Evolutionary conservation across 2,797 vertebrate species (phyloP).

Genomic region (Enteromius radiatus): DNA sequence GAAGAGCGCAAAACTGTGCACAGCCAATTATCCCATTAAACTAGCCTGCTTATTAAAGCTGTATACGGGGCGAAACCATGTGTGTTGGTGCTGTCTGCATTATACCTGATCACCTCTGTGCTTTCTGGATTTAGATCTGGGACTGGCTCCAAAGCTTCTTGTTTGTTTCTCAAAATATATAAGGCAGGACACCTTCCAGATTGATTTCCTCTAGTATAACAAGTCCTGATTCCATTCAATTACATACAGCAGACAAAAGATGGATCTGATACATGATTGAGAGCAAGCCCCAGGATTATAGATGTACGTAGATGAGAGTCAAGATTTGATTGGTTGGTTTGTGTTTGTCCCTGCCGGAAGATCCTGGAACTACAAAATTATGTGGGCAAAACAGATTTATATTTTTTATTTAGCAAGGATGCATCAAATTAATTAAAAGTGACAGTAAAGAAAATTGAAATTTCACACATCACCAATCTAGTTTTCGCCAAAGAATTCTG

Average conservation of each 20-base stretch:
- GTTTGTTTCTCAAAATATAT: slow-evolving; percentile 3
- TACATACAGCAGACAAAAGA: slow-evolving; percentile 1
- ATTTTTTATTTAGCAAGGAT: not conserved
- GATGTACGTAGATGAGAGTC: not conserved
- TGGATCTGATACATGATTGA: not conserved
- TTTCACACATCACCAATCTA: not conserved
- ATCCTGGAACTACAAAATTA: not conserved
- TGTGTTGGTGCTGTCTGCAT: not conserved
- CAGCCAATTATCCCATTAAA: slow-evolving; percentile 50
- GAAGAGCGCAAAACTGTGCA: slow-evolving; percentile 30
- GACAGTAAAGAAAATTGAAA: not conserved
- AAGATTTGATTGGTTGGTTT: not conserved
- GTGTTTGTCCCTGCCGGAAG: not conserved
- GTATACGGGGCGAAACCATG: not conserved
- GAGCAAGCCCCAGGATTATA: not conserved
- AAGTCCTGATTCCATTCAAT: slow-evolving; percentile 7
- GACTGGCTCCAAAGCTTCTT: not conserved
- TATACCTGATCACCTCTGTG: slow-evolving; percentile 13
- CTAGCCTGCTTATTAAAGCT: slow-evolving; percentile 43
- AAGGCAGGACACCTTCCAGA: not conserved
- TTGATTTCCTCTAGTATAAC: slow-evolving; percentile 7
- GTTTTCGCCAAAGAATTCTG: not conserved
- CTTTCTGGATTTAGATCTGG: slow-evolving; percentile 16
- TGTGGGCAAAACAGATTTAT: not conserved
- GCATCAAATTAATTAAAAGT: not conserved